Base-by-base conservation (phyloP, 1,140 invertebrate species). In the Dysdera silvatica region DNA sequence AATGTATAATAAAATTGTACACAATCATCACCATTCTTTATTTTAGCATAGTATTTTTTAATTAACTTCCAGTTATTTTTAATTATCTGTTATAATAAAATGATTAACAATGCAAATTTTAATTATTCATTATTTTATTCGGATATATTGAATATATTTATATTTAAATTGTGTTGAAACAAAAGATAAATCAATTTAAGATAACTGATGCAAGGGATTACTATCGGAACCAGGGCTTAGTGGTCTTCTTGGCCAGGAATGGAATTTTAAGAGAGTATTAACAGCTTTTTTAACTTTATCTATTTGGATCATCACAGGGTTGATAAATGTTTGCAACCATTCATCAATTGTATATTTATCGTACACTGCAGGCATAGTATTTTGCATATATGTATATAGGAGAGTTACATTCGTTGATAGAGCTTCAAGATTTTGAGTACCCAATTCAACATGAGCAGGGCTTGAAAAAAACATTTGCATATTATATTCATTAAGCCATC, bases 401-500 rank as follows among this genome's bases (percentile, higher is more conserved):
- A 68, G 40, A 18, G 69, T 62, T 10, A 72, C 43, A 52, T 75
- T 73, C n/a, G 66, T 61, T 40, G 67, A 59, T 14, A 74, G 41
- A 10, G 68, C 68, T 40, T 29, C 60, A n/a, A 74, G 52, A 26
- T 72, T 69, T 14, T 55, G 53, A 47, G 68, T 69, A 12, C 73
- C 71, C 40, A 49, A 48, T 55, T 77, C 73, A 35, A 76, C 68
- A 57, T 74, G 71, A 20, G 74, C 72, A 16, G 76, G 76, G 68
- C 71, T 76, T 8, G 76, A 75, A 59, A 76, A 78, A 23, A 68
- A 63, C 58, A 68, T 69, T 12, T 70, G 48, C 7, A 75, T 56
- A 51, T 77, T 74, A 32, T 72, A 73, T 18, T 68, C 55, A 55
- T 70, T 70, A 41, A 75, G 69, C 77, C 76, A 79, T 18, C 77